These are phyloP conservation scores for Deroplatys truncata DNA, from an alignment of 2,888 invertebrate genomes.

Conservation along the genomic window DNA sequence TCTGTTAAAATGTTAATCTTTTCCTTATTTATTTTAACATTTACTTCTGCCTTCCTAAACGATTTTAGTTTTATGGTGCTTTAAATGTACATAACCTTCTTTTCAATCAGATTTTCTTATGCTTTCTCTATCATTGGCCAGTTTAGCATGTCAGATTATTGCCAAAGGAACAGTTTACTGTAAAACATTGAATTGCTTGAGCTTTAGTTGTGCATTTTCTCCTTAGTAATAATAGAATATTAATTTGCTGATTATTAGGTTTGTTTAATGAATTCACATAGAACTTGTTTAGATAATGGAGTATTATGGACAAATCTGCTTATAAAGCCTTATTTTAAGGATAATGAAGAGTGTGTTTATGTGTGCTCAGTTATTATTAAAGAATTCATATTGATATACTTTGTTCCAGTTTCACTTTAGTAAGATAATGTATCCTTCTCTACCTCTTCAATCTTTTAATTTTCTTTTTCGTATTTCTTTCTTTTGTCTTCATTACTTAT, in stretches of 20 bases:
- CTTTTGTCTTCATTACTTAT: too few relatives aligned
- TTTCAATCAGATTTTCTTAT: background rate
- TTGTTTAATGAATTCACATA: background rate
- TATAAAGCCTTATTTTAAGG: background rate
- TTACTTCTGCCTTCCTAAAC: background rate
- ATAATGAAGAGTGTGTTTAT: background rate
- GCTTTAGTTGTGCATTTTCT: background rate
- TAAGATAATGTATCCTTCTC: background rate
- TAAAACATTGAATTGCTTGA: background rate
- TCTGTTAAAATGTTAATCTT: too few relatives aligned
- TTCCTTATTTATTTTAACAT: background rate
- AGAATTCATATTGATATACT: background rate
- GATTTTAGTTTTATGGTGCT: background rate
- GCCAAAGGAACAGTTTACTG: background rate
- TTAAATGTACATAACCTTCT: background rate
- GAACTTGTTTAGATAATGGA: background rate
- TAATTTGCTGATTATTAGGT: background rate
- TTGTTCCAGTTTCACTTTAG: background rate
- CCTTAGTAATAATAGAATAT: background rate
- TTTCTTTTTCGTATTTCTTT: too few relatives aligned
- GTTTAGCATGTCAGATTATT: background rate
- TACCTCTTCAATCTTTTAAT: too few relatives aligned
- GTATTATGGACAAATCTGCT: background rate
- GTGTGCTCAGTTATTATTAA: background rate
- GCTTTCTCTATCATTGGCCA: background rate